phyloP scores from a whole-genome alignment of 2,888 invertebrate species.

The Sthenelais limicola region DNA sequence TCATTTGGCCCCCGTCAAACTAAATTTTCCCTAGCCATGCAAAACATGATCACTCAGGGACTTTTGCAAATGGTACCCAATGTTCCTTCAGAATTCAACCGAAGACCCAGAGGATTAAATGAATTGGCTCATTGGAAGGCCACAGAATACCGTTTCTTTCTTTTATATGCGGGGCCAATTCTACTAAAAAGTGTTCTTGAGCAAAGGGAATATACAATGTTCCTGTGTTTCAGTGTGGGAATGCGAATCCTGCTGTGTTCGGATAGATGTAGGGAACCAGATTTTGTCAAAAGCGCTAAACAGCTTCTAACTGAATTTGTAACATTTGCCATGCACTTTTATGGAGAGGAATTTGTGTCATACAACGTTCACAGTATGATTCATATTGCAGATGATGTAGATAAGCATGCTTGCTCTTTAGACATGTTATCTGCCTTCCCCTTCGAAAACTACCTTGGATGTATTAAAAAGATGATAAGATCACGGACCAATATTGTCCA shows the following conservation, averaged over 20 bases:
- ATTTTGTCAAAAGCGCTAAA: neutral
- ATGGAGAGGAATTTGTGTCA: neutral
- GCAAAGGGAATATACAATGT: neutral
- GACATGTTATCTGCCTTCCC: neutral
- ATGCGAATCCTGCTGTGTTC: neutral
- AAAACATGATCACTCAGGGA: neutral
- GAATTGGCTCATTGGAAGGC: neutral
- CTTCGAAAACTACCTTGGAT: neutral
- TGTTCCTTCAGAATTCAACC: neutral
- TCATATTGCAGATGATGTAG: neutral
- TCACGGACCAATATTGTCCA: neutral
- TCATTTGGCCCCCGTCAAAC: neutral
- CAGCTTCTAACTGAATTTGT: neutral
- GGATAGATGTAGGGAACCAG: neutral
- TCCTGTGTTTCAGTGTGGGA: neutral
- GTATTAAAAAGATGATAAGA: neutral
- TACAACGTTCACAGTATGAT: neutral
- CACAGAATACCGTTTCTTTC: constrained; percentile 2
- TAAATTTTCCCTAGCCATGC: neutral
- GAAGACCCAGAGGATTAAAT: constrained; percentile 12
- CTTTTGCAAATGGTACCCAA: neutral
- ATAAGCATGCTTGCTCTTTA: neutral
- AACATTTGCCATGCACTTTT: neutral
- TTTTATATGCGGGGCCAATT: neutral
- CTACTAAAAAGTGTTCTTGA: neutral